Conservation (phyloP, 2,888 invertebrate species). For the Rutpela maculata region DNA sequence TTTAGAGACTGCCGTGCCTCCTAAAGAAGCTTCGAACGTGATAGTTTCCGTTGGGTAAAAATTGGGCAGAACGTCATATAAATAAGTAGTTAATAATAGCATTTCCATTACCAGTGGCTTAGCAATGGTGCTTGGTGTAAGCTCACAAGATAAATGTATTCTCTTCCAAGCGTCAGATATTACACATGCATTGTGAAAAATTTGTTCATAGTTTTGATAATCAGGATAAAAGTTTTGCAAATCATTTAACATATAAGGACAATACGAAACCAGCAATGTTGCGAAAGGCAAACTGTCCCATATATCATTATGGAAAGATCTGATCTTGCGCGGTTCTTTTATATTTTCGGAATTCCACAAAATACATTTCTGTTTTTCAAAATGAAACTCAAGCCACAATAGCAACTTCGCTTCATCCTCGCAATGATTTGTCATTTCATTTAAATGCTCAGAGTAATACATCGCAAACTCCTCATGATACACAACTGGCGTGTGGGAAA, state of each 20-base stretch:
- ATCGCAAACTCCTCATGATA: slow-evolving; percentile 61
- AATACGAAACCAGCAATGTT: slow-evolving; percentile 76
- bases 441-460: slow-evolving; percentile 43
- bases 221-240: slow-evolving; percentile 75
- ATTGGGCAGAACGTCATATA: slow-evolving; percentile 77
- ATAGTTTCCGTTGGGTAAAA: slow-evolving; percentile 74
- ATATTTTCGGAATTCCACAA: slow-evolving; percentile 67
- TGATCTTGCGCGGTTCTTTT: slow-evolving; percentile 56
- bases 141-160: slow-evolving; percentile 76
- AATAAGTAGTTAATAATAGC: slow-evolving; percentile 76
- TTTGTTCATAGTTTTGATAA: slow-evolving; percentile 67
- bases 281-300: slow-evolving; percentile 77
- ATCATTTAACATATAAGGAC: slow-evolving; percentile 76
- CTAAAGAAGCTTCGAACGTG: slow-evolving; percentile 74
- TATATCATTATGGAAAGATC: slow-evolving; percentile 76
- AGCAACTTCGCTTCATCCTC: slow-evolving; percentile 69
- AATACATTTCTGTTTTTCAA: slow-evolving; percentile 69
- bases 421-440: slow-evolving; percentile 30
- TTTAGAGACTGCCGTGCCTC: slow-evolving; percentile 72
- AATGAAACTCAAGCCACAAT: slow-evolving; percentile 72
- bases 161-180: slow-evolving; percentile 75
- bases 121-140: slow-evolving; percentile 76
- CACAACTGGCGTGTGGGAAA: not conserved
- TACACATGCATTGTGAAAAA: slow-evolving; percentile 76
- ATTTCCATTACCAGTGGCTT: slow-evolving; percentile 76